Conservation (phyloP, 2,797 vertebrate species). For the Bradypodion pumilum region DNA sequence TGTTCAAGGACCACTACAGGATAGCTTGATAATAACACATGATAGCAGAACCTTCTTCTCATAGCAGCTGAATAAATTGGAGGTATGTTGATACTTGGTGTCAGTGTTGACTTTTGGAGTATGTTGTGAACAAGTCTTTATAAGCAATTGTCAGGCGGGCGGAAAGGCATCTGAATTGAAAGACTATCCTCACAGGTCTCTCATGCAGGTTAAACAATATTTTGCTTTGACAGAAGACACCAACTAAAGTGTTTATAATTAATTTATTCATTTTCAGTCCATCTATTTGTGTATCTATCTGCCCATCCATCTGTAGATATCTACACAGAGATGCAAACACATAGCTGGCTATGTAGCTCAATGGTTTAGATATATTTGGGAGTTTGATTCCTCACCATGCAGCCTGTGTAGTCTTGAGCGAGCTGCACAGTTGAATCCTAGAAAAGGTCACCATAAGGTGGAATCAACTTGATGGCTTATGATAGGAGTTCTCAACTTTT, state of each 20-base stretch:
- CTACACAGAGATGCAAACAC: too few relatives aligned
- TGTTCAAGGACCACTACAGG: background rate
- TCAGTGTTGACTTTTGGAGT: conserved; percentile 17
- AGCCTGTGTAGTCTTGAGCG: too few relatives aligned
- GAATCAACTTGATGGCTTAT: too few relatives aligned
- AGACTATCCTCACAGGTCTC: background rate
- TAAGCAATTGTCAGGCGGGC: background rate
- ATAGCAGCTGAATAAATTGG: conserved; percentile 33
- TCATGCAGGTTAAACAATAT: background rate
- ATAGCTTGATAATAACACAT: background rate
- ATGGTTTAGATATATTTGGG: too few relatives aligned
- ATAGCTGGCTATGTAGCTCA: too few relatives aligned
- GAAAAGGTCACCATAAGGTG: too few relatives aligned
- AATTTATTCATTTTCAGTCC: background rate
- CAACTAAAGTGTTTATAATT: background rate
- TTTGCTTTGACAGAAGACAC: background rate
- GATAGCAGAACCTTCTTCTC: conserved; percentile 1
- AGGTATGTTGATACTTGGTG: background rate
- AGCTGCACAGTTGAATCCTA: too few relatives aligned
- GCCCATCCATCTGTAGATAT: too few relatives aligned
- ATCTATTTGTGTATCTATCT: too few relatives aligned
- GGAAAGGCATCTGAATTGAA: background rate
- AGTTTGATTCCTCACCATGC: too few relatives aligned
- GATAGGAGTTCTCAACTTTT: too few relatives aligned
- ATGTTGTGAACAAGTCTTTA: conserved; percentile 12